Conservation (phyloP, 30 jellyfish, hydroid and myxozoan genomes). For the Sanderia malayensis region DNA sequence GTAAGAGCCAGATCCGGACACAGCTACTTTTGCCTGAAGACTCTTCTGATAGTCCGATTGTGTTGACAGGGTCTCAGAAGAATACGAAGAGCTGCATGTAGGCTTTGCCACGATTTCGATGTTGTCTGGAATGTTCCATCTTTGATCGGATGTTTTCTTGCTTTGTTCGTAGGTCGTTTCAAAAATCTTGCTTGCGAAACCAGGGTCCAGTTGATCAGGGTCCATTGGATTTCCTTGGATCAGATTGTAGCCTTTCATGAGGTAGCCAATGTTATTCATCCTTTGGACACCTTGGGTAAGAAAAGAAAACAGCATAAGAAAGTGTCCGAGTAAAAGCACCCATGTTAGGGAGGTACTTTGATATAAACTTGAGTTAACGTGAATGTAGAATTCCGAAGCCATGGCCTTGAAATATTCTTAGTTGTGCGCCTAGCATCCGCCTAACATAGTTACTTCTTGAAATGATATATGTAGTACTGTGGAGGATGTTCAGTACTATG, state of each 20-base stretch:
- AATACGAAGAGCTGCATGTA: slow-evolving; percentile 34
- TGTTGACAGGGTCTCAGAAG: slow-evolving; percentile 30
- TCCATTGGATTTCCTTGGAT: slow-evolving; percentile 44
- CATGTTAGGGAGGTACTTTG: not conserved
- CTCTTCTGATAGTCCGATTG: slow-evolving; percentile 33
- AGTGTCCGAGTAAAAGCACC: not conserved
- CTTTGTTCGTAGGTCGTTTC: slow-evolving; percentile 9
- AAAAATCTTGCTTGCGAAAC: slow-evolving; percentile 26
- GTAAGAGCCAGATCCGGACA: slow-evolving; percentile 8
- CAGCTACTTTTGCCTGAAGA: slow-evolving; percentile 22
- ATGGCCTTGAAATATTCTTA: not conserved
- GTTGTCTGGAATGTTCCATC: slow-evolving; percentile 34
- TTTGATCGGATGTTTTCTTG: slow-evolving; percentile 33
- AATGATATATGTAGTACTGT: too few relatives aligned
- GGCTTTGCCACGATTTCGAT: slow-evolving; percentile 18
- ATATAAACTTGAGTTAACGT: not conserved
- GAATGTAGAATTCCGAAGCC: too few relatives aligned
- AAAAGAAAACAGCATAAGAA: not conserved
- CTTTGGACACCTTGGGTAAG: not conserved
- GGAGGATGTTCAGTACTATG: too few relatives aligned
- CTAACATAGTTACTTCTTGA: not conserved
- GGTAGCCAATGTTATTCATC: slow-evolving; percentile 34
- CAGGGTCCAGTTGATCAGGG: slow-evolving; percentile 34
- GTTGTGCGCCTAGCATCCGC: slow-evolving; percentile 2
- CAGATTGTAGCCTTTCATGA: slow-evolving; percentile 46